Conservation (phyloP, 2,888 invertebrate species). For the Acanthosepion pharaonis region DNA sequence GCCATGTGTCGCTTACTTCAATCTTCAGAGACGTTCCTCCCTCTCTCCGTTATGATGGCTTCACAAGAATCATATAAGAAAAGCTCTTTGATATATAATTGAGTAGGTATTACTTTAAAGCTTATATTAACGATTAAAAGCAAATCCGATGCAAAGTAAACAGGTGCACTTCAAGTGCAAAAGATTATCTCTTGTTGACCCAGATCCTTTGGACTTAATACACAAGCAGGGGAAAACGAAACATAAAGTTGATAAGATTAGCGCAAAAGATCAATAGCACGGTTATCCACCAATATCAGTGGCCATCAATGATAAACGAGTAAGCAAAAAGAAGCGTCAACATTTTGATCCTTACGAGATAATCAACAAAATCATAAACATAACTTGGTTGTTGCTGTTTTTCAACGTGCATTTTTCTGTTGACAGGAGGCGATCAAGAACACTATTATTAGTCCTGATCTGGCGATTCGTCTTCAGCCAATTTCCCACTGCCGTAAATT, state of each 20-base stretch:
- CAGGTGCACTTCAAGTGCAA: neutral
- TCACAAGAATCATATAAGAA: too few species aligned
- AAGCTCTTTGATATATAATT: too few species aligned
- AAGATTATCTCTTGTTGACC: conserved; percentile 16
- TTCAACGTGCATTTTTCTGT: too few species aligned
- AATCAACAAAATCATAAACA: neutral
- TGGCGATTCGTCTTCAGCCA: too few species aligned
- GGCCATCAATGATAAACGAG: neutral
- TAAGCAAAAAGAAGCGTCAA: neutral
- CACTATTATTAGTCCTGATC: too few species aligned
- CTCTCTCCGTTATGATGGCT: too few species aligned
- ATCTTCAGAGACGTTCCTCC: too few species aligned
- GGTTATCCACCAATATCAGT: neutral
- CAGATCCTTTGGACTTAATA: conserved; percentile 14
- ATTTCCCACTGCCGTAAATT: too few species aligned
- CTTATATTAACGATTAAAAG: too few species aligned
- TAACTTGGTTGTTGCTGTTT: neutral
- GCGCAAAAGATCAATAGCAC: neutral
- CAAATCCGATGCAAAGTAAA: neutral
- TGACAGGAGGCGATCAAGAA: too few species aligned
- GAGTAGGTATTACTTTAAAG: too few species aligned
- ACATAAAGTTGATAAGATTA: neutral
- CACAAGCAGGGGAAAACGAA: neutral
- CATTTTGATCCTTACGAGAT: neutral
- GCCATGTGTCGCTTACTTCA: too few species aligned